These are phyloP conservation scores for Thermophis baileyi DNA, from an alignment of 2,113 vertebrate genomes.

Conservation along the genomic window DNA sequence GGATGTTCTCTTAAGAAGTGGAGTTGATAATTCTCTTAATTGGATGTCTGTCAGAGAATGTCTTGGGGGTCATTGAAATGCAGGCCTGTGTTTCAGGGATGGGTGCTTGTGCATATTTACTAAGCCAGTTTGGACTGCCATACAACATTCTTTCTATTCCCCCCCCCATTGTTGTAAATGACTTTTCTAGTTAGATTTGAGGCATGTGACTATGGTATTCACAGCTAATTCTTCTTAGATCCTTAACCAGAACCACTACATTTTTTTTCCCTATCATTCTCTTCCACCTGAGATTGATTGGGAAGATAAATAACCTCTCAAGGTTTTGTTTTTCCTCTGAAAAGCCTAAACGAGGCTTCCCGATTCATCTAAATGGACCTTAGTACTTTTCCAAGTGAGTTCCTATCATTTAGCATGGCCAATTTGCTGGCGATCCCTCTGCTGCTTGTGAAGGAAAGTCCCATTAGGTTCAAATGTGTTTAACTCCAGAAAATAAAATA, in stretches of 20 bases:
- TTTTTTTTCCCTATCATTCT: background rate
- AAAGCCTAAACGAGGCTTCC: background rate
- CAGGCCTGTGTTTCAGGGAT: background rate
- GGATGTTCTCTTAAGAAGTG: background rate
- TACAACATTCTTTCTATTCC: too few relatives aligned
- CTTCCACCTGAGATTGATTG: background rate
- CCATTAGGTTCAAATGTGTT: too few relatives aligned
- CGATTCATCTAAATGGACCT: background rate
- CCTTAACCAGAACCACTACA: background rate
- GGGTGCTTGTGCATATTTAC: background rate
- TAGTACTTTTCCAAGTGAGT: background rate
- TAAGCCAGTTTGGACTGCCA: background rate
- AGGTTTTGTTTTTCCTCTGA: too few relatives aligned
- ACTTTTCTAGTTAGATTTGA: background rate
- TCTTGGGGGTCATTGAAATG: background rate
- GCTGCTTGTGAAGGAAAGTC: background rate
- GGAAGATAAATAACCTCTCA: background rate
- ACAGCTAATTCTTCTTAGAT: background rate
- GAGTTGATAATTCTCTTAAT: background rate
- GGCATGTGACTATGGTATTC: background rate
- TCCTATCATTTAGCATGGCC: too few relatives aligned
- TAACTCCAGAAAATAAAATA: too few relatives aligned
- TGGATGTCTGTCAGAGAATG: background rate
- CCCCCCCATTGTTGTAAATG: background rate
- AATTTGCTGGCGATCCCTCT: background rate